These are phyloP conservation scores for Alosa alosa DNA, from an alignment of 2,113 vertebrate species.

Conservation along the genomic window DNA sequence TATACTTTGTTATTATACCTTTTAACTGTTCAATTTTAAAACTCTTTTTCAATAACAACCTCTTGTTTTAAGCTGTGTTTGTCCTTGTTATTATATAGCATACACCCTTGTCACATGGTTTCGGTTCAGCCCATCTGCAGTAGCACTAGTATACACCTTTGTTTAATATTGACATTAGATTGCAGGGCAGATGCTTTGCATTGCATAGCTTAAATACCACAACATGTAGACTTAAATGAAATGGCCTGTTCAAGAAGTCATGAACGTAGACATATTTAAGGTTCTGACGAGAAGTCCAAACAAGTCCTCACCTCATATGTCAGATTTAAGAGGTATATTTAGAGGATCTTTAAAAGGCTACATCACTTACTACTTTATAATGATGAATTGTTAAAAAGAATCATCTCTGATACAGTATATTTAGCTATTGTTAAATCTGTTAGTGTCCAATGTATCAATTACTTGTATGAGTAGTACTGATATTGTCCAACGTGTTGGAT, in stretches of 20 bases:
- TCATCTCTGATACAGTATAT: too few relatives aligned
- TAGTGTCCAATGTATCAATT: too few relatives aligned
- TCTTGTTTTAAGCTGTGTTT: neutral
- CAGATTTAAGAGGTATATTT: neutral
- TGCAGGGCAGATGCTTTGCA: neutral
- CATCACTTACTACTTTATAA: neutral
- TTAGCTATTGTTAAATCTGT: too few relatives aligned
- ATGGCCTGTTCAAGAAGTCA: neutral
- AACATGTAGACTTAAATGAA: neutral
- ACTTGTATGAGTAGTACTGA: too few relatives aligned
- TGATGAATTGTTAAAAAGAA: too few relatives aligned
- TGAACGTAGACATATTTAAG: neutral
- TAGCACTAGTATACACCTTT: constrained; percentile 27
- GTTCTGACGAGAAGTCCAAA: neutral
- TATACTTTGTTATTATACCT: neutral
- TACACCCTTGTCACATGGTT: neutral
- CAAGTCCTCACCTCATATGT: neutral
- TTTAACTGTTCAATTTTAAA: neutral
- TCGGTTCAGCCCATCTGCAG: neutral
- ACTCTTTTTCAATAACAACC: neutral
- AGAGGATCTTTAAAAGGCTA: neutral
- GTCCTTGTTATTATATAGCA: neutral
- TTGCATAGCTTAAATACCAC: neutral
- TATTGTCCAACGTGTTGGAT: too few relatives aligned
- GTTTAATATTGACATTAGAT: constrained; percentile 48